phyloP scores from a whole-genome alignment of 2,888 invertebrate genomes.

The Ernsta delagoae region DNA sequence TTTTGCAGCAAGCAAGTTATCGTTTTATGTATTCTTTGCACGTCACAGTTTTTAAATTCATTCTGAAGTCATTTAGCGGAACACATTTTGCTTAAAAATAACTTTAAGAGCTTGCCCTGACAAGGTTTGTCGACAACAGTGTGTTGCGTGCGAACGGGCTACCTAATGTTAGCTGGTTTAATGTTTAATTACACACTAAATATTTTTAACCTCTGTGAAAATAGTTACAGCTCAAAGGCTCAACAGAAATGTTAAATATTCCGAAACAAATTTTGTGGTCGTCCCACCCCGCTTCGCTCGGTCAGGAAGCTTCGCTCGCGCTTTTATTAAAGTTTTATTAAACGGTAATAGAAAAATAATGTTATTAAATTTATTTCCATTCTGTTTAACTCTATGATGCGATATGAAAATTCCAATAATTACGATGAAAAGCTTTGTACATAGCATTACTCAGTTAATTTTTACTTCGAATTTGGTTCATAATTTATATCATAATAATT shows the following conservation, averaged over 20 bases:
- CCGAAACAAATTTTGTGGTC: background rate
- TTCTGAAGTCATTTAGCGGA: background rate
- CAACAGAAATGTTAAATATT: background rate
- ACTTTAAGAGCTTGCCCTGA: background rate
- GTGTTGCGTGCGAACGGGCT: too few relatives aligned
- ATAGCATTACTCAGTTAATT: background rate
- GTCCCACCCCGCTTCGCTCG: background rate
- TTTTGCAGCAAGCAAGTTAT: background rate
- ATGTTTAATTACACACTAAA: too few relatives aligned
- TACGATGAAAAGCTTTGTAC: background rate
- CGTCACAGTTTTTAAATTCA: slow-evolving; percentile 7
- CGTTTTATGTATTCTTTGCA: slow-evolving; percentile 1
- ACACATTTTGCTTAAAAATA: background rate
- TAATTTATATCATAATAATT: background rate
- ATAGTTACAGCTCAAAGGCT: background rate
- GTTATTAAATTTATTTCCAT: slow-evolving; percentile 1
- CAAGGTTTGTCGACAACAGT: background rate
- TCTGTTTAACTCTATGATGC: background rate
- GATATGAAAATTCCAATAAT: background rate
- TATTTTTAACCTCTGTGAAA: background rate
- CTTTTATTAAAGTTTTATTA: background rate
- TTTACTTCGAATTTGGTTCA: background rate
- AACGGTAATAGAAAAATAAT: background rate
- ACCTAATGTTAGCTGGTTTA: too few relatives aligned
- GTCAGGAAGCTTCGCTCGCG: background rate